A percentile compares a stretch with the other conserved stretches of the same genome.
Evolutionary conservation across 1,140 invertebrate species (phyloP).

Genomic region (Pseudomyrmex gracilis): DNA sequence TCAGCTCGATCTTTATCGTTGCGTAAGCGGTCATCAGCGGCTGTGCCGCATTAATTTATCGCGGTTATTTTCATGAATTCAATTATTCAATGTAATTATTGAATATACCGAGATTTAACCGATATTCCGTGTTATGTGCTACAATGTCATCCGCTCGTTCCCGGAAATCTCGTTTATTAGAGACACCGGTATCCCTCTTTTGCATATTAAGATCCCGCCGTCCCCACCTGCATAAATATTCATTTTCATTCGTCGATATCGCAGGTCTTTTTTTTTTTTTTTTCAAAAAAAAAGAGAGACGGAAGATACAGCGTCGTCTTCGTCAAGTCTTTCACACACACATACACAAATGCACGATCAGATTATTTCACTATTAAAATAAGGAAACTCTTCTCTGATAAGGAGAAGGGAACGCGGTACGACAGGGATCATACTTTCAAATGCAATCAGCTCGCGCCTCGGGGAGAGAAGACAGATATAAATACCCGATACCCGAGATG

Average conservation of each 20-base stretch:
- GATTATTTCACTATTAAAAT: constrained; percentile 60
- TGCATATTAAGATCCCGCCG: constrained; percentile 54
- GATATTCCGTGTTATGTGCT: constrained; percentile 49
- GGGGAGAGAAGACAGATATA: constrained; percentile 39
- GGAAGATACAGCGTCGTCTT: neutral
- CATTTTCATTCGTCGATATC: constrained; percentile 52
- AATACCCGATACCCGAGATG: constrained; percentile 54
- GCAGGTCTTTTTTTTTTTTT: constrained; percentile 12
- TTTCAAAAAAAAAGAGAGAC: neutral
- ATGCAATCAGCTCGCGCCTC: constrained; percentile 55
- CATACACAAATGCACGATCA: constrained; percentile 23
- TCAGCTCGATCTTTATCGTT: constrained; percentile 56
- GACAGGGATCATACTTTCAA: constrained; percentile 58
- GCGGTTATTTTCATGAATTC: constrained; percentile 59
- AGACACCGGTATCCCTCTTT: constrained; percentile 50
- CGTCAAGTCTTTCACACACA: constrained; percentile 14
- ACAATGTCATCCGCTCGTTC: neutral
- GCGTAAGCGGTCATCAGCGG: constrained; percentile 51
- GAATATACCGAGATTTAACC: constrained; percentile 57
- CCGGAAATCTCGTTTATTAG: constrained; percentile 59
- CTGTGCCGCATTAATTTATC: constrained; percentile 44
- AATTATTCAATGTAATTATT: constrained; percentile 62
- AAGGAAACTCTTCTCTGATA: constrained; percentile 37
- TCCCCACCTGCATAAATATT: constrained; percentile 46
- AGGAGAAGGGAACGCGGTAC: constrained; percentile 2